Percentiles rank a stretch among this genome's conserved stretches.
phyloP scores from a whole-genome alignment of 2,797 vertebrate species.

The Ceryle rudis region DNA sequence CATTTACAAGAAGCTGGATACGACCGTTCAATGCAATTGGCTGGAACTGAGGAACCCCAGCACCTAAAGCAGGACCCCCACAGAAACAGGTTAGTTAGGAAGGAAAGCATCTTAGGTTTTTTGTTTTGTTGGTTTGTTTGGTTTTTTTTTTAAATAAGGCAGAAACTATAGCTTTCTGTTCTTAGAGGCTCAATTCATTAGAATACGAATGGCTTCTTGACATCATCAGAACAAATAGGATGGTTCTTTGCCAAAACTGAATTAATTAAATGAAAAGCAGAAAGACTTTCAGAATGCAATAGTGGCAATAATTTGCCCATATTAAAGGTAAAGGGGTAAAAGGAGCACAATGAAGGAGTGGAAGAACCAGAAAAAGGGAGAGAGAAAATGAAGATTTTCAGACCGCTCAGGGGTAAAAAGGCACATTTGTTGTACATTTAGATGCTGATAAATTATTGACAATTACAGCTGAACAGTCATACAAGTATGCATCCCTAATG shows the following conservation, averaged over 20 bases:
- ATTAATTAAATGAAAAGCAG: background rate
- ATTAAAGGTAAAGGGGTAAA: background rate
- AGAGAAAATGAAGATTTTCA: background rate
- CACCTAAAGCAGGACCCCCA: conserved; percentile 79
- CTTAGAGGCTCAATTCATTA: background rate
- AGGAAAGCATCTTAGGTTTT: rapidly evolving
- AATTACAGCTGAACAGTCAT: conserved; percentile 33
- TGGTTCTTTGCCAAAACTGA: background rate
- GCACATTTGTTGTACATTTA: conserved; percentile 64
- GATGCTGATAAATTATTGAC: conserved; percentile 69
- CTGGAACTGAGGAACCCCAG: conserved; percentile 97
- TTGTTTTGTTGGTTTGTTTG: no score
- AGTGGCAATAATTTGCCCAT: background rate
- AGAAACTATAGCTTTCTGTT: background rate
- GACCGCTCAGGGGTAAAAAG: conserved; percentile 48
- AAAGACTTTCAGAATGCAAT: background rate
- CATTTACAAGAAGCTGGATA: conserved; percentile 93
- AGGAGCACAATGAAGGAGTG: background rate
- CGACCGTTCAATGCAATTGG: conserved; percentile 93
- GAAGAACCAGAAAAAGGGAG: background rate
- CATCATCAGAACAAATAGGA: rapidly evolving
- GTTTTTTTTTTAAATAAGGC: background rate
- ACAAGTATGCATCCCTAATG: background rate
- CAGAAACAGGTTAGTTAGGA: background rate
- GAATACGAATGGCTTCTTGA: background rate